These are phyloP conservation scores for Pampusana beccarii DNA, from an alignment of 2,113 vertebrate genomes.

Conservation along the genomic window DNA sequence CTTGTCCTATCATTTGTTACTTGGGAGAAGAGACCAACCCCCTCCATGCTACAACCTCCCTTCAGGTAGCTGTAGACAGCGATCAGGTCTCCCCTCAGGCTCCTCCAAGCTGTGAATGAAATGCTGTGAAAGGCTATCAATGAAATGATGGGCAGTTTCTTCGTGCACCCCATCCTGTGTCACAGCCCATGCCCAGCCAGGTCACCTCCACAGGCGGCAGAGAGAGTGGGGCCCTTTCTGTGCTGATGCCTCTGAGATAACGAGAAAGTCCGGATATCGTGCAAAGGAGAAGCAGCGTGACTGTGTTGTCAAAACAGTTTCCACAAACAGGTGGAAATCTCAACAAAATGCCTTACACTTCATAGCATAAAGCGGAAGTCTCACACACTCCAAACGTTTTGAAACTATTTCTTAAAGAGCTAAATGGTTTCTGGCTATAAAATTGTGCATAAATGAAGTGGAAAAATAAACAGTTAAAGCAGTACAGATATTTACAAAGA, in stretches of 20 bases:
- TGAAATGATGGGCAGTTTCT: neutral
- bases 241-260: neutral
- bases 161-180: neutral
- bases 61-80: no score
- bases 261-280: neutral
- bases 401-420: neutral
- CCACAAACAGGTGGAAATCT: neutral
- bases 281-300: neutral
- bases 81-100: no score
- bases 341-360: neutral
- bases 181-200: rapidly evolving
- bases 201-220: neutral
- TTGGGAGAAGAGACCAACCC: no score
- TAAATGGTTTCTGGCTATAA: neutral
- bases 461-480: neutral
- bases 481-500: neutral
- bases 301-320: neutral
- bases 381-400: neutral
- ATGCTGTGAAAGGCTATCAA: neutral
- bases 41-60: no score
- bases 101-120: no score
- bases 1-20: no score
- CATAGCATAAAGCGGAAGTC: neutral
- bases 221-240: neutral
- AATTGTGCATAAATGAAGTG: neutral